Evolutionary conservation across 2,888 invertebrate genomes (phyloP), one percentile per base, ranked within the genome.

Genomic region (Macaria notata): DNA sequence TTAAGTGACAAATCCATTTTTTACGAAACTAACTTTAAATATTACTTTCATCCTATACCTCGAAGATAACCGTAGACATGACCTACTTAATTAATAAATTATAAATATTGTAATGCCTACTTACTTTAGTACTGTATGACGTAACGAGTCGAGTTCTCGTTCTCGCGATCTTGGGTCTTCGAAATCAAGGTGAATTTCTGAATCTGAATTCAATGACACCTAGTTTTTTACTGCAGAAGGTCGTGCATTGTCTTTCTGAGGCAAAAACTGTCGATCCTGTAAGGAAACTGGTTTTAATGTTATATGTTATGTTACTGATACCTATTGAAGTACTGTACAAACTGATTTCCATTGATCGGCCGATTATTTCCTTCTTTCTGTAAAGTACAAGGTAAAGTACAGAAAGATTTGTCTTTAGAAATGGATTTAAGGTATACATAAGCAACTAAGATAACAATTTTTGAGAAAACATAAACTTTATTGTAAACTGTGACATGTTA

Each of bases 221-320:
- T 41, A 33, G 51, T 58, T 62, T 63, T 65, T 63, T 65, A 52
- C 57, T 4, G 7, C 33, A 56, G 57, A 66, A 66, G 66, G 63
- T 62, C 63, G 57, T 41, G 7, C 46, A 51, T 55, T 63, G 46
- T 53, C 56, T 54, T 31, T 49, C 56, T 57, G 61, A 62, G 55
- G 63, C 54, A 62, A 60, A 63, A 66, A 60, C 59, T 4, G 39
- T 58, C 38, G 9, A 56, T 42, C 33, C 45, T 9, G 9, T 48
- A 49, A 54, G 59, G 54, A 57, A 58, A 44, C 59, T 49, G 53
- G 47, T 45, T 41, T 5, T 46, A 9, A 6, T 30, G n/a, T 51
- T n/a, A n/a, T n/a, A n/a, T n/a, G n/a, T n/a, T n/a, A n/a, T n/a
- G n/a, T n/a, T n/a, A n/a, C n/a, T n/a, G n/a, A 30, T 29, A 33